Evolutionary conservation across 2,797 vertebrate genomes (phyloP).

Genomic region (Enteromius anoplus): DNA sequence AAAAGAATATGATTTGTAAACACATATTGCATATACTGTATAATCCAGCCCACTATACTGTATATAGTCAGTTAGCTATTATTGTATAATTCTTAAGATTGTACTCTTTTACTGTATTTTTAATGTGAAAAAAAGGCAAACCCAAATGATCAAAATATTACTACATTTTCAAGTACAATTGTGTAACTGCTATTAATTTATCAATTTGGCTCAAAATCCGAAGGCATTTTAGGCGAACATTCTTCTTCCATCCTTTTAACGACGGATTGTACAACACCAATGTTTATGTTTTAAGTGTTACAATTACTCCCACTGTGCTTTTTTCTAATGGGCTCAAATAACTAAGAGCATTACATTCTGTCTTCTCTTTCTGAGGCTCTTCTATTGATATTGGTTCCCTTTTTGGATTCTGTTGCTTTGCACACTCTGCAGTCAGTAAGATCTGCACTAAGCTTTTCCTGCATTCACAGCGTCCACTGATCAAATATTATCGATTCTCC

Average conservation of each 20-base stretch:
- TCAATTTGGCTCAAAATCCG: not conserved
- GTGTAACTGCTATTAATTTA: not conserved
- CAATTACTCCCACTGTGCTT: not conserved
- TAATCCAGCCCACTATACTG: too few relatives aligned
- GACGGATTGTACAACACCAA: not conserved
- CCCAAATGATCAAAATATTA: not conserved
- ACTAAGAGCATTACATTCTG: not conserved
- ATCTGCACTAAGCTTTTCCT: constrained; percentile 39
- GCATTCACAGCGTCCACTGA: constrained; percentile 21
- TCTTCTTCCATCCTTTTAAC: not conserved
- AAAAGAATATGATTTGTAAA: not conserved
- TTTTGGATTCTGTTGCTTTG: constrained; percentile 34
- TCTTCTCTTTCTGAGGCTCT: constrained; percentile 34
- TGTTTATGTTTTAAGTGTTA: not conserved
- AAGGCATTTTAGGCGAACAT: not conserved
- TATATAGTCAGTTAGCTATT: not conserved
- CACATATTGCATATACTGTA: too few relatives aligned
- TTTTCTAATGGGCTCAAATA: not conserved
- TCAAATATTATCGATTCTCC: constrained; percentile 25
- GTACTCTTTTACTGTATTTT: not conserved
- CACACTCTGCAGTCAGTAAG: constrained; percentile 15
- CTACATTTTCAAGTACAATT: not conserved
- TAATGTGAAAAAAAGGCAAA: too few relatives aligned
- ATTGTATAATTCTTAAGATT: not conserved
- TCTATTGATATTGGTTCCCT: constrained; percentile 30